Evolutionary conservation across 1,140 invertebrate species (phyloP), one percentile per base, ranked within the genome.

Genomic region (Agrypnia vestita): DNA sequence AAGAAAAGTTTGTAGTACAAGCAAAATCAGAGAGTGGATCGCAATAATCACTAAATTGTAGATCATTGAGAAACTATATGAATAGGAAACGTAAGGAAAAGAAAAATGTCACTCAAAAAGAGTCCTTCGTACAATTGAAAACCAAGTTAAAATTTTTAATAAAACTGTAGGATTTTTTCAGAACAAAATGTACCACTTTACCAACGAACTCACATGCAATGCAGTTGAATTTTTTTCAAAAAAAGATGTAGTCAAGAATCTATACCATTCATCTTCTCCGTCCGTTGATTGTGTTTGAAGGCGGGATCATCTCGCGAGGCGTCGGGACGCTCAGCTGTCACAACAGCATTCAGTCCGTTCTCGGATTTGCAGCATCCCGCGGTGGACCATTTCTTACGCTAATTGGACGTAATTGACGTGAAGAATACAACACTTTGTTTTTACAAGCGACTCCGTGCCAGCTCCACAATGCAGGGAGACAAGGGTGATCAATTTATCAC

Each of bases 351-450:
- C 71, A 11, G 17, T 12, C 21, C 67, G 12, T 44, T 71, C 46
- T 25, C 67, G n/a, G 35, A 9, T 21, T 35, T 17, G 11, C 43
- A 15, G 21, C 19, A 6, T n/a, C 35, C 35, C 51, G 19, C 15
- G 35, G 4, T 43, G 71, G 51, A 17, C 67, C 49, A 55, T 74
- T 74, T 44, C 53, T 74, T n/a, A 56, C 71, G 71, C 71, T 74
- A 74, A 74, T 74, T 74, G 71, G 71, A 56, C 71, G 71, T 10
- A 74, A 55, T 71, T 71, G 67, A 71, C 67, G 15, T 25, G 11
- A 15, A 51, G 46, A 51, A 71, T 67, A 71, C 47, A 71, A 51
- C 67, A 25, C 67, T 71, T 71, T 71, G 67, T 71, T 71, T 71
- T 71, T 51, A 51, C 47, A 71, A 51, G 46, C 13, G n/a, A 17